These are phyloP conservation scores for Ptyas mucosa DNA, from an alignment of 2,113 vertebrate genomes.

Conservation along the genomic window DNA sequence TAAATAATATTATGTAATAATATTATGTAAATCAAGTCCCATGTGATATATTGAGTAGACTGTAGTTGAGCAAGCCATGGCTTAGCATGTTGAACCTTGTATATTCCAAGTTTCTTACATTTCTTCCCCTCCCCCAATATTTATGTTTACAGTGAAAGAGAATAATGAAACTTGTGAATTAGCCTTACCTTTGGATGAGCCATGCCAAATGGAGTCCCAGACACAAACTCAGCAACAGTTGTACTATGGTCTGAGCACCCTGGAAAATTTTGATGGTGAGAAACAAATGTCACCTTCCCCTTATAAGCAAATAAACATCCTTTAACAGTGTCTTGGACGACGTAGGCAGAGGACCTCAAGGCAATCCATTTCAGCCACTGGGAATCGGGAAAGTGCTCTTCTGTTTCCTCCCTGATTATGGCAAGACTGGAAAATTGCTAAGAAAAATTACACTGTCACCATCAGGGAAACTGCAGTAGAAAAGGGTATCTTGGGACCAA, in stretches of 20 bases:
- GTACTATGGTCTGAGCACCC: slow-evolving; percentile 12
- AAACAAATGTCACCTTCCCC: not conserved
- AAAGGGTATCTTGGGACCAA: not conserved
- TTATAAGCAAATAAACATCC: not conserved
- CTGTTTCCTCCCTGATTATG: not conserved
- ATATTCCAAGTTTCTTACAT: not conserved
- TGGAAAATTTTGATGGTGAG: slow-evolving; percentile 23
- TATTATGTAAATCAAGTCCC: not conserved
- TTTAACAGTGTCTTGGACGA: not conserved
- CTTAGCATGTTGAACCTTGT: not conserved
- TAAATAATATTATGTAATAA: no score
- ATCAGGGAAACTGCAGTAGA: not conserved
- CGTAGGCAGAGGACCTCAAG: not conserved
- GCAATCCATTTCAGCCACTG: not conserved
- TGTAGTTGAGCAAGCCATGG: not conserved
- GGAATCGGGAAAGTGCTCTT: not conserved
- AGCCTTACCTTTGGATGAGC: not conserved
- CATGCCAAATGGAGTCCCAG: slow-evolving; percentile 8
- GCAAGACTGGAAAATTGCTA: not conserved
- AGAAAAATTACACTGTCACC: not conserved
- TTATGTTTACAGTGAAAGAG: slow-evolving; percentile 18
- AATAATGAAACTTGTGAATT: not conserved
- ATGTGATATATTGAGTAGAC: not conserved
- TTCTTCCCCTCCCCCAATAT: not conserved
- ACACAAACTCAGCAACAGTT: slow-evolving; percentile 8